Evolutionary conservation across 2,113 vertebrate genomes (phyloP).

Genomic region (Arothron firmamentum): DNA sequence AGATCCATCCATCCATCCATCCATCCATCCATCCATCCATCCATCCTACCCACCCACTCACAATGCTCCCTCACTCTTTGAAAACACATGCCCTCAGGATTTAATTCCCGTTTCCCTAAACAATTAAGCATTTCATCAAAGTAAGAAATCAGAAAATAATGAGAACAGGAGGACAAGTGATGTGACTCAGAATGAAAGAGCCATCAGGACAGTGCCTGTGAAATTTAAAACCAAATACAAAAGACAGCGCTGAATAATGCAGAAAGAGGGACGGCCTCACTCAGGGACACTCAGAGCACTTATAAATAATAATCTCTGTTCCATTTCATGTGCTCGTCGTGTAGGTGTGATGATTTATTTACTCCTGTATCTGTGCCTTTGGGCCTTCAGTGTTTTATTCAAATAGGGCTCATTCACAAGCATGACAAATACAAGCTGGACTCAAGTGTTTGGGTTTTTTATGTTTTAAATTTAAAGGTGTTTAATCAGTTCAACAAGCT

Average conservation of each 20-base stretch:
- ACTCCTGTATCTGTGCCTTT: slow-evolving; percentile 4
- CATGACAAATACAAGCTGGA: slow-evolving; percentile 1
- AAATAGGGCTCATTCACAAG: slow-evolving; percentile 27
- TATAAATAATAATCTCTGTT: slow-evolving; percentile 50
- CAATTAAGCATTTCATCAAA: too few species aligned
- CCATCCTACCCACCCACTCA: too few species aligned
- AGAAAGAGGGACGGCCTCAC: slow-evolving; percentile 51
- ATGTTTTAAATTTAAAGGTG: too few species aligned
- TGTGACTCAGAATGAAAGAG: not conserved
- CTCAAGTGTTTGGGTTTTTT: too few species aligned
- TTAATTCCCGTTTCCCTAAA: too few species aligned
- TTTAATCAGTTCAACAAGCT: too few species aligned
- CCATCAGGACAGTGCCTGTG: slow-evolving; percentile 16
- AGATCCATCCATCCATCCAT: too few species aligned
- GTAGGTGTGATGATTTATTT: slow-evolving; percentile 14
- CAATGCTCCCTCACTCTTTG: too few species aligned
- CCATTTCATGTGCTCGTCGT: slow-evolving; percentile 9
- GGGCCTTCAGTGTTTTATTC: not conserved
- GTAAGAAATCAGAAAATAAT: too few species aligned
- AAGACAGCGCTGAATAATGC: slow-evolving; percentile 59
- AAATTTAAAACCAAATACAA: slow-evolving; percentile 38
- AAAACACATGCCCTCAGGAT: too few species aligned
- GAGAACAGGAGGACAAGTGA: too few species aligned
- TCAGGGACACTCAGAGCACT: slow-evolving; percentile 32
- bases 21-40: too few species aligned